Base-by-base conservation (phyloP, 2,113 vertebrate species). In the Ascaphus truei region DNA sequence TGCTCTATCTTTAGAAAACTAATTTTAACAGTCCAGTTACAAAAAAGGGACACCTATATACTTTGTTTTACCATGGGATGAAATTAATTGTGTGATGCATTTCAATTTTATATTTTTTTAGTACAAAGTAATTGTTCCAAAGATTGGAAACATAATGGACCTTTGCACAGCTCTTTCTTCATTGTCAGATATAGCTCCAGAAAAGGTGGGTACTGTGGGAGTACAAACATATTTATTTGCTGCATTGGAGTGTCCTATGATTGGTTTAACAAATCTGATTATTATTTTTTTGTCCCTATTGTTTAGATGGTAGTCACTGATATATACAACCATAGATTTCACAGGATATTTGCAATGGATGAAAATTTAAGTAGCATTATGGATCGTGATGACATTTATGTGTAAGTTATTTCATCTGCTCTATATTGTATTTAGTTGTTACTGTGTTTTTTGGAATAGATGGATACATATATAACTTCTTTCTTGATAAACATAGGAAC, bases 291-390 rank as follows among this genome's bases (percentile, higher is more conserved):
- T 23, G 23, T 31, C 41, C 71, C 9, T 13, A 0, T 84, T 87
- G 80, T 90, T 73, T 76, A 92, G 91, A 92, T 92, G 91, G 88
- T 98, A 80, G 97, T 98, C 76, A 99, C 97, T 23, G 96, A 98
- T 82, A 98, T 99, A 88, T 98, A 98, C 89, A 98, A 97, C 88
- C 97, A 99, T 81, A 93, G 95, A 52, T 99, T 99, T 85, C 96
- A 99, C 78, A 92, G 95, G 74, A 98, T 99, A 90, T 98, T 99
- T 57, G 90, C 93, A 71, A 90, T 93, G 83, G 96, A 98, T 78
- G 96, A 99, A 81, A 98, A 98, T 86, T 87, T 99, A 68, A 98
- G 92, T 88, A 98, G 95, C 84, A 99, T 98, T 86, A 98, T 98
- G 93, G 97, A 98, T 73, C 88, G 96, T 64, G 97, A 99, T 73